Evolutionary conservation across 2,888 invertebrate species (phyloP), one percentile per base, ranked within the genome.

Genomic region (Cyrtodaria siliqua): DNA sequence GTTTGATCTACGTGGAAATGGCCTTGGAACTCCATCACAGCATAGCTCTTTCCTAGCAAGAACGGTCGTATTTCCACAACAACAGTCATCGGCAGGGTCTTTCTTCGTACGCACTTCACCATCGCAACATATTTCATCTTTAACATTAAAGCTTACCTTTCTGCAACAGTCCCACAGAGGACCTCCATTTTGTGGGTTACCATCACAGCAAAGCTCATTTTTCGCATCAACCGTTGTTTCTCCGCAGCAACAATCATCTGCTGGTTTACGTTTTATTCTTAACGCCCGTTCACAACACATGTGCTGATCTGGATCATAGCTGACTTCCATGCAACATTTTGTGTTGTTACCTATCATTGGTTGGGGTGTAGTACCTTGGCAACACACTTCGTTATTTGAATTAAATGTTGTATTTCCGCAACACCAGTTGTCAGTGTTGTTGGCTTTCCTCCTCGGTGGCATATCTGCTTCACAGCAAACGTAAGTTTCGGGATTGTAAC

Each of bases 161-260:
- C 60, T 53, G 42, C 78, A 78, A 40, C 78, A 78, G 24, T 63
- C 72, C 33, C 33, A 78, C 20, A 55, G 52, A 4, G 47, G 47
- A 12, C 72, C 72, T 18, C 72, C 72, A 8, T 52, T 29, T 27
- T 73, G 78, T 9, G 72, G 72, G 16, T n/a, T 38, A 24, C 78
- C 78, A 60, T 59, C 69, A 63, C 78, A 78, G 27, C 78, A 78
- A 44, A 78, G 38, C 40, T 78, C 69, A 50, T 50, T 60, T 18
- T 73, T 50, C 16, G 69, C 67, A 44, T 73, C 64, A n/a, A 73
- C 49, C 26, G 78, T 68, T 33, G 72, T 78, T 16, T 72, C 55
- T 20, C 78, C 78, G 60, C 78, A 78, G 29, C 78, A 78, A 18
- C 72, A 72, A 24, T 78, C 72, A 50, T 78, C 78, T n/a, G 56